Base-by-base conservation (phyloP, 2,888 invertebrate genomes). In the Apodemia mormo region DNA sequence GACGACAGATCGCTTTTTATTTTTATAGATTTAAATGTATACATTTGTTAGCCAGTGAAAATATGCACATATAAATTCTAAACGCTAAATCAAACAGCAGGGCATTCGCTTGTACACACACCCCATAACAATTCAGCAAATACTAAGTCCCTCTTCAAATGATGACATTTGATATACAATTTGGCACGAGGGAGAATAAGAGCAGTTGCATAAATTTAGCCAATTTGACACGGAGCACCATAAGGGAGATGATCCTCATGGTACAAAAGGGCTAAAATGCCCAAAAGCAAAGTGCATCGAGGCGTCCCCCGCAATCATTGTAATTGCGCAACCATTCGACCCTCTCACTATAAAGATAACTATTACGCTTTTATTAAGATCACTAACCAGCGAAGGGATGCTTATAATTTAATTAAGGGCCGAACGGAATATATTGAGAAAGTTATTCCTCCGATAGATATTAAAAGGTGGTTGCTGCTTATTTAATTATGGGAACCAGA, bases 281-380 rank as follows among this genome's bases (percentile, higher is more conserved):
- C 76, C 74, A 54, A 61, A 65, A 68, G 75, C 74, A 45, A 67
- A 67, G 70, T 58, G 71, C 70, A 66, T 58, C 71, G 74, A 71
- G 58, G 72, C 71, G 66, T 74, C 77, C 78, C 79, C 78, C 78
- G 74, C 80, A 80, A 79, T 81, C 79, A 76, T 74, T 75, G 76
- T 85, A 86, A 88, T 88, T 86, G 85, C 83, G 83, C 83, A 82
- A 82, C 85, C 82, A 81, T 81, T 80, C 85, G 80, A 74, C 87
- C 87, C 87, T 83, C 84, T 78, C 80, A 78, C 81, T 80, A 40
- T 40, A 85, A 86, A 87, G 88, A 90, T 88, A 89, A 89, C 89
- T 89, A 91, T 90, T 89, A 89, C 85, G 88, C 87, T 86, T 89
- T 92, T 91, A 91, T 90, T 90, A 87, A 89, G 89, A 88, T 82